Evolutionary conservation across 2,888 invertebrate species (phyloP), one percentile per base, ranked within the genome.

Genomic region (Acronicta psi): DNA sequence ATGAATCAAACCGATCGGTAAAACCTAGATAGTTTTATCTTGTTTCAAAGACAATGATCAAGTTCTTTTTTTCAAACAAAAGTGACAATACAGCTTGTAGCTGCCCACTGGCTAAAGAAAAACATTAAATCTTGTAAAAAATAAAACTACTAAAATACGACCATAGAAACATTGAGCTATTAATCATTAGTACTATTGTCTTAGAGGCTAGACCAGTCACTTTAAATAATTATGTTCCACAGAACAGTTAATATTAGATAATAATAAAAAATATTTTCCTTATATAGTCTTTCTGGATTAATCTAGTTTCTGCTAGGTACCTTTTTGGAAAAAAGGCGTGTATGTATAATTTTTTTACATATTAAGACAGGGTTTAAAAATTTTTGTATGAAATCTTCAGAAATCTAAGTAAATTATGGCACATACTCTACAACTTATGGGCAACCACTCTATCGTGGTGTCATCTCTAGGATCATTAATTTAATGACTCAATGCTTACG

Each of bases 71-170:
- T 36, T 5, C 20, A 0, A 51, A 25, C 16, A 43, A 46, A 45
- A 59, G 25, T 53, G n/a, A 49, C 43, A 40, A 17, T 23, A 43
- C 17, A 47, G 11, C 29, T 16, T 40, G 36, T 67, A 40, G 20
- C 31, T 17, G 20, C 9, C 11, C 13, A n/a, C 40, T 13, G 9
- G 23, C 17, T 47, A 8, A 52, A 8, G 4, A 9, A 46, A 41
- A 53, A 17, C 16, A 61, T 43, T 31, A 2, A 50, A 20, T 40
- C 9, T 25, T 25, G 6, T 29, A 64, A 60, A 63, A 64, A 29
- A 44, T 58, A 18, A 46, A 65, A 59, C 71, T 65, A 59, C 45
- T 64, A 68, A 70, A 70, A 53, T 58, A 70, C 23, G 40, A 20
- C 46, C 45, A 43, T 51, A 47, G 23, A n/a, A n/a, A n/a, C 34